Base-by-base conservation (phyloP, 2,888 invertebrate genomes). In the Lasioglossum figueresi region DNA sequence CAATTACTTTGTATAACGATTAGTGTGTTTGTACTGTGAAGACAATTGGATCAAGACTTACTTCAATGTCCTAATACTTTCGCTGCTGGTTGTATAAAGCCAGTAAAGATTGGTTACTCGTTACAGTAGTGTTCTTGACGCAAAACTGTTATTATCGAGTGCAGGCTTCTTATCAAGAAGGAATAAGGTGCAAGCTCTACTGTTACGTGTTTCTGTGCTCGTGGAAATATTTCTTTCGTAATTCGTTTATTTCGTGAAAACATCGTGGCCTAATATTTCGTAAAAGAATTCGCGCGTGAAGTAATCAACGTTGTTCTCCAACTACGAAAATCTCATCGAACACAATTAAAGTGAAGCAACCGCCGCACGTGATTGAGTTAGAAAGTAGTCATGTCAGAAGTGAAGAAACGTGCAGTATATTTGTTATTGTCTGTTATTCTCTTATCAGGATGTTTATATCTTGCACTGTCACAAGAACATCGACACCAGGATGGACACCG, bases 41-140 rank as follows among this genome's bases (percentile, higher is more conserved):
- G 23, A 68, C 16, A 68, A 68, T 37, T n/a, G 40, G 37, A 40
- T 37, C 37, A 5, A 37, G n/a, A 37, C 23, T 43, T 4, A 23
- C 23, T 12, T 23, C 68, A 23, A 23, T 40, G 37, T 23, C 37
- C 34, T 34, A 80, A 59, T 56, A 68, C 76, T 80, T 83, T 77
- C 88, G 45, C 59, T 72, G 10, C 27, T 1, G 66, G 52, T n/a
- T n/a, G 19, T 84, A 82, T 84, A 87, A 87, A 88, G 79, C 31
- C 34, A 2, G 72, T 12, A 71, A 72, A 59, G 48, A 19, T 23
- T 63, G 34, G 27, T 48, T 45, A 1, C 37, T 27, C 37, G 40
- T 27, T 71, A 43, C 76, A 87, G 79, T 87, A 56, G 8, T n/a
- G 71, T 27, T 68, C 27, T 4, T 5, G 56, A 27, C 75, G 73